Percentiles rank a stretch among this genome's conserved stretches.
Evolutionary conservation across 2,113 vertebrate species (phyloP).

Genomic region (Condylura cristata): DNA sequence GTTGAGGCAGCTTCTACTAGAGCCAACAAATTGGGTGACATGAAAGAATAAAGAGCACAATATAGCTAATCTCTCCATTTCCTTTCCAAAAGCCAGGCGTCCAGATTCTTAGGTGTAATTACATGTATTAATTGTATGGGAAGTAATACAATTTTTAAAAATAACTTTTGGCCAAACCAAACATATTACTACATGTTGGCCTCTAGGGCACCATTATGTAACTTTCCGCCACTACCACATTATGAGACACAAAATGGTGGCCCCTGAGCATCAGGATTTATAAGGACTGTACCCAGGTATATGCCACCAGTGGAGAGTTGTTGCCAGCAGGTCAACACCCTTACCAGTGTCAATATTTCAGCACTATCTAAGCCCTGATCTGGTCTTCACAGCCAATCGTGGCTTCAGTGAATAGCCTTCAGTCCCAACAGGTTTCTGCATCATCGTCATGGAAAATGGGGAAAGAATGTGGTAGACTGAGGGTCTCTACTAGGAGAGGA

Average conservation of each 20-base stretch:
- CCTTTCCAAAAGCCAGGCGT: background rate
- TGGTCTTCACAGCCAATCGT: background rate
- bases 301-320: background rate
- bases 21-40: background rate
- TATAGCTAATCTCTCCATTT: background rate
- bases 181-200: background rate
- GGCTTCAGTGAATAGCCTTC: background rate
- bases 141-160: conserved; percentile 48
- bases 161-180: conserved; percentile 45
- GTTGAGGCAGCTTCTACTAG: background rate
- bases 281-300: background rate
- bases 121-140: background rate
- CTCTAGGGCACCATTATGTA: background rate
- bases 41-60: background rate
- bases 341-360: background rate
- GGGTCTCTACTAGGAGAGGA: background rate
- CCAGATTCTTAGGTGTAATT: conserved; percentile 12
- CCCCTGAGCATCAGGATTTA: background rate
- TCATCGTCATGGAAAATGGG: background rate
- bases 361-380: background rate
- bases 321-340: background rate
- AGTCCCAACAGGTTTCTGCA: background rate
- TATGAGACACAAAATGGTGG: background rate
- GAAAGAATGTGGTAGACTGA: background rate
- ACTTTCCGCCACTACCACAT: background rate